Evolutionary conservation across 1,140 invertebrate species (phyloP), one percentile per base, ranked within the genome.

Genomic region (Drosophila oshimai): DNA sequence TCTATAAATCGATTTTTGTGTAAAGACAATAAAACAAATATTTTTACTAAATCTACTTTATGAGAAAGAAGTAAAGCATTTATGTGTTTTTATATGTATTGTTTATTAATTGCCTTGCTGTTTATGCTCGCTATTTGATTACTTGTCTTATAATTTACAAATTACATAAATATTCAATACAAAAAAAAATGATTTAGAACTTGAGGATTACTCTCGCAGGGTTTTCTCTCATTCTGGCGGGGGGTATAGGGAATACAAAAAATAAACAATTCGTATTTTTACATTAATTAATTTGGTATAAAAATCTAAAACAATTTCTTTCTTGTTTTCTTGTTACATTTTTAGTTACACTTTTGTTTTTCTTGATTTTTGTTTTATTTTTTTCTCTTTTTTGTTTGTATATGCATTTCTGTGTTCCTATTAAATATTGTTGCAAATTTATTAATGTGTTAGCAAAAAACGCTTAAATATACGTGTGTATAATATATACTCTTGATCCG

Each of bases 221-320:
- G 50, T 20, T 62, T 17, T 6, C 28, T 15, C 15, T 33, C 28
- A 29, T 29, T 37, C 31, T 28, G 10, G 31, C 39, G 18, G 31
- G 26, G 39, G 34, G 41, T 34, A 18, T 33, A 29, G 41, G 51
- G 46, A 26, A 54, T 68, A 74, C 49, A 80, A 54, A 67, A 61
- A 37, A 58, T 37, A 77, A 73, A 73, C 68, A 68, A 83, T 71
- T 58, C 45, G 57, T 54, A 46, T 15, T 72, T 62, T 76, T 71
- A 83, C 78, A 78, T 58, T 75, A 75, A 79, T 76, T 76, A 81
- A 67, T 84, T 81, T 81, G 74, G 78, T 81, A 84, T 84, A 78
- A 81, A 81, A 81, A 81, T 81, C 78, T 81, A 81, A 78, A 84
- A 81, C 78, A 81, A 81, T 80, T 80, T 65, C 55, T 20, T 39